Evolutionary conservation across 2,113 vertebrate species (phyloP).

Genomic region (Cololabis saira): DNA sequence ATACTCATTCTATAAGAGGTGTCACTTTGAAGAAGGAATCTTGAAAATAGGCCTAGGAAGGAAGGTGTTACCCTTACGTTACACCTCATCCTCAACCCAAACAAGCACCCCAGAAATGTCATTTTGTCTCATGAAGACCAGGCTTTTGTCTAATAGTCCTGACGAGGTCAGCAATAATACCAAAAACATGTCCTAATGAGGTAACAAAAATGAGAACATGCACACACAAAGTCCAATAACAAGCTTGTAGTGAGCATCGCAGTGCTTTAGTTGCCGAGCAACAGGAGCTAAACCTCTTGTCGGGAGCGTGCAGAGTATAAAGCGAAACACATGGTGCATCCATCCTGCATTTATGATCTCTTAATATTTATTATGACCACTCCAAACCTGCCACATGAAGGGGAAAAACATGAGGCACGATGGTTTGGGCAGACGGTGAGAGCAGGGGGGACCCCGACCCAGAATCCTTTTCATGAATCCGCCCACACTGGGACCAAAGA

Average conservation of each 20-base stretch:
- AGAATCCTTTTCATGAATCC: constrained; percentile 52
- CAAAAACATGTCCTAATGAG: too few relatives aligned
- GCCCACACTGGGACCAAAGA: constrained; percentile 40
- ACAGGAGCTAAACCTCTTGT: constrained; percentile 6
- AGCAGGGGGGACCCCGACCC: constrained; percentile 48
- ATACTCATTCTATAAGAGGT: too few relatives aligned
- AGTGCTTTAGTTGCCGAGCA: neutral
- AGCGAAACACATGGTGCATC: constrained; percentile 62
- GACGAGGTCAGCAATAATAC: neutral
- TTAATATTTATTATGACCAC: constrained; percentile 54
- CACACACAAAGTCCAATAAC: neutral
- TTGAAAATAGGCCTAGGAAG: too few relatives aligned
- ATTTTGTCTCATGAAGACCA: neutral
- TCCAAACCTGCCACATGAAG: constrained; percentile 67
- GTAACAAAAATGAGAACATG: neutral
- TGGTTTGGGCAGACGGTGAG: constrained; percentile 52
- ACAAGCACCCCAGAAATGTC: too few relatives aligned
- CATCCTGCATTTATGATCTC: constrained; percentile 66
- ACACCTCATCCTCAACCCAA: too few relatives aligned
- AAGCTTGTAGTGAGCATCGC: neutral
- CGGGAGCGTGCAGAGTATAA: constrained; percentile 22
- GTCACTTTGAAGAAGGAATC: too few relatives aligned
- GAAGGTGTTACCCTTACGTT: too few relatives aligned
- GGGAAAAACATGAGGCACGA: constrained; percentile 38
- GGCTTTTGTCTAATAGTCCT: neutral